phyloP scores from a whole-genome alignment of 2,797 vertebrate genomes.

The Ptychobarbus kaznakovi region DNA sequence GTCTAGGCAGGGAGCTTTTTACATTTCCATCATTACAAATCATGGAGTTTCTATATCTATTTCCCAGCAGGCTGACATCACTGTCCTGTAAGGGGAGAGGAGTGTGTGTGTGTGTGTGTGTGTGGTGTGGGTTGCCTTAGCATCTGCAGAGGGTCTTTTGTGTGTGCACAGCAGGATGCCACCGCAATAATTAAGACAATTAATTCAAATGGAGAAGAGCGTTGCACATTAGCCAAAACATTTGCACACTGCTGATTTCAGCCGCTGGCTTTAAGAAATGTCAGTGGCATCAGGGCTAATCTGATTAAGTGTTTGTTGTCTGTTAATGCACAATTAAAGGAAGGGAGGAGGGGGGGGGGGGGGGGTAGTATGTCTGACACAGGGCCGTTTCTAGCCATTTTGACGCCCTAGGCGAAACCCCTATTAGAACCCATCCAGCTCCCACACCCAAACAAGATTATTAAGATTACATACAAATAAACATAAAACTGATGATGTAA shows the following conservation, averaged over 20 bases:
- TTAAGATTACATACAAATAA: too few relatives aligned
- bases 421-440: too few relatives aligned
- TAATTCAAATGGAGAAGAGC: constrained; percentile 64
- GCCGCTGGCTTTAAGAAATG: constrained; percentile 59
- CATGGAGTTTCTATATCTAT: background rate
- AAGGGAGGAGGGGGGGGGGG: background rate
- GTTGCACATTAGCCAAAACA: constrained; percentile 60
- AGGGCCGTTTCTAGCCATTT: too few relatives aligned
- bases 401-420: too few relatives aligned
- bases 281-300: constrained; percentile 61
- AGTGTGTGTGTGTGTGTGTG: background rate
- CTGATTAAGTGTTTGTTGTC: constrained; percentile 63
- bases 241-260: constrained; percentile 59
- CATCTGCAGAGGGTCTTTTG: constrained; percentile 49
- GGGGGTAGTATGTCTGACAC: background rate
- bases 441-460: too few relatives aligned
- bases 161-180: constrained; percentile 58
- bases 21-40: background rate
- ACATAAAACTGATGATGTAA: too few relatives aligned
- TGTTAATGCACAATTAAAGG: constrained; percentile 56
- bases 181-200: constrained; percentile 68
- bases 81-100: background rate
- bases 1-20: background rate
- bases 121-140: background rate
- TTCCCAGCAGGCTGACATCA: constrained; percentile 3